Conservation (phyloP, 1,140 invertebrate species). For the Leptinotarsa texana region DNA sequence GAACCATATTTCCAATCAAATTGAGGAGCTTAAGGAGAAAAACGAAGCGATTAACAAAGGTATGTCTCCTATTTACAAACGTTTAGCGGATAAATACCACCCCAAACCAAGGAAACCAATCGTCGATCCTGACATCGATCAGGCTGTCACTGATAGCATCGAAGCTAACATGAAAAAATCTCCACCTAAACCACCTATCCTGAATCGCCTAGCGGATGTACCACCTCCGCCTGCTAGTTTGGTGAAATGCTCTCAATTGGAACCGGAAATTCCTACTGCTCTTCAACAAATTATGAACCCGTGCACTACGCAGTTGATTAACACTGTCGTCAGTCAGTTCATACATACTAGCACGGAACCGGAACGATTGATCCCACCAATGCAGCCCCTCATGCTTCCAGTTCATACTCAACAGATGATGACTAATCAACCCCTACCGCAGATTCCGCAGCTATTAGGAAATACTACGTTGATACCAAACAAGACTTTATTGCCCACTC, state of each 20-base stretch:
- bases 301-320: constrained; percentile 30
- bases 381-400: not conserved
- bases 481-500: not conserved
- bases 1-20: not conserved
- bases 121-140: constrained; percentile 34
- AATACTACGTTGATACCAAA: not conserved
- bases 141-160: constrained; percentile 35
- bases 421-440: constrained; percentile 7
- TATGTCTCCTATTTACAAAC: constrained; percentile 30
- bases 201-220: constrained; percentile 23
- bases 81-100: constrained; percentile 51
- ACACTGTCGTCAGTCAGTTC: constrained; percentile 31
- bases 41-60: not conserved
- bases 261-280: constrained; percentile 32
- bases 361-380: not conserved
- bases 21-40: not conserved
- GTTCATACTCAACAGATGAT: not conserved
- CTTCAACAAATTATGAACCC: constrained; percentile 37
- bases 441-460: not conserved
- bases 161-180: constrained; percentile 40
- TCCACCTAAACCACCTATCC: constrained; percentile 25
- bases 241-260: constrained; percentile 18
- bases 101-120: constrained; percentile 43
- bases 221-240: constrained; percentile 24
- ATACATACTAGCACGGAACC: constrained; percentile 2